A percentile compares a stretch with the other conserved stretches of the same genome.
Evolutionary conservation across 2,113 vertebrate genomes (phyloP).

Genomic region (Oncorhynchus gorbuscha): DNA sequence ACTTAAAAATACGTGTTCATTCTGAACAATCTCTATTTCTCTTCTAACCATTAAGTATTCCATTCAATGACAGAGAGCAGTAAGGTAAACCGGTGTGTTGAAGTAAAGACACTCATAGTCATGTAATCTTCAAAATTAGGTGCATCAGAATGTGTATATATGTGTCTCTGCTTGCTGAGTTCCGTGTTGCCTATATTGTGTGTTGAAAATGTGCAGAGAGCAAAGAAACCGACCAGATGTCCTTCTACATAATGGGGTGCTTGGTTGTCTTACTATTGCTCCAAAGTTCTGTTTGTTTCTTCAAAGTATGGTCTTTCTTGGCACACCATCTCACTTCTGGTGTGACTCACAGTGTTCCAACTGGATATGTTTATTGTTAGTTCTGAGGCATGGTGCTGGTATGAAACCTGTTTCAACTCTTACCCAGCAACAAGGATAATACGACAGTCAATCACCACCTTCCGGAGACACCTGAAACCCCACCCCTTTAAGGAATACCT

Average conservation of each 20-base stretch:
- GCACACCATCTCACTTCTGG: constrained; percentile 29
- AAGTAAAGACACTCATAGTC: no score
- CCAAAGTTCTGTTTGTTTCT: constrained; percentile 42
- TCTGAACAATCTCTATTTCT: no score
- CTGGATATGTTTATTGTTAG: constrained; percentile 7
- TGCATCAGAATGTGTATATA: background rate
- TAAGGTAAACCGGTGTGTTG: no score
- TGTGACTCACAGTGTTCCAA: constrained; percentile 29
- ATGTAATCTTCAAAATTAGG: no score
- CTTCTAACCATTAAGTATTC: no score
- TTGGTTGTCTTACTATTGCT: constrained; percentile 29
- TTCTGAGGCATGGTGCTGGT: no score
- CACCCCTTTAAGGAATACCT: no score
- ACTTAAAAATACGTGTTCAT: no score
- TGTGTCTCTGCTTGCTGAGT: background rate
- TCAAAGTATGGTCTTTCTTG: constrained; percentile 36
- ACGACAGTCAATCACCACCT: no score
- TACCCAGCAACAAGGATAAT: constrained; percentile 10
- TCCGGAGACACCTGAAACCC: no score
- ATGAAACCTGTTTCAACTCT: constrained; percentile 21
- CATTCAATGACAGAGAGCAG: no score
- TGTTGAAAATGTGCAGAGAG: constrained; percentile 20
- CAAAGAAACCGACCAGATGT: constrained; percentile 21
- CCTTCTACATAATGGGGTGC: constrained; percentile 37
- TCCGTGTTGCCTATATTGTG: no score